Evolutionary conservation across 2,797 vertebrate species (phyloP).

Genomic region (Myripristis jacobus): DNA sequence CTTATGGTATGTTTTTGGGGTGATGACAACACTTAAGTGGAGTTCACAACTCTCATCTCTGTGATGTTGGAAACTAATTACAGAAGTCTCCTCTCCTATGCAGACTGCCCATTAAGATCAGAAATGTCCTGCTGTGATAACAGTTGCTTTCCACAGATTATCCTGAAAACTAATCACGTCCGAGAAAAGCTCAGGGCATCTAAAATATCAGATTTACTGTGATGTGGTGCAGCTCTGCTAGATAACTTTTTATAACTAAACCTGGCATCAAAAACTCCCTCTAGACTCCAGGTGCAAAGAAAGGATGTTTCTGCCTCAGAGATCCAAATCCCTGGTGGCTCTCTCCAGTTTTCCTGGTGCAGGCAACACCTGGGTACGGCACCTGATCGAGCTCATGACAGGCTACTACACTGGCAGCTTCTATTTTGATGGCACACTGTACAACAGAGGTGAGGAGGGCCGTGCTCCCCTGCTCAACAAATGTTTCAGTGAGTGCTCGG

Average conservation of each 20-base stretch:
- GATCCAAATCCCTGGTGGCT: conserved; percentile 91
- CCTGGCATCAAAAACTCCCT: conserved; percentile 39
- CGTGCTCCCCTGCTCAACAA: background rate
- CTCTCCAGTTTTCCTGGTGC: conserved; percentile 97
- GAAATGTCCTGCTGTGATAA: no score
- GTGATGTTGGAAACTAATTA: background rate
- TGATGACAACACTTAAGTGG: no score
- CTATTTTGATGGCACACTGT: conserved; percentile 95
- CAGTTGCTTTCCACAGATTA: no score
- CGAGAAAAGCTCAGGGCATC: background rate
- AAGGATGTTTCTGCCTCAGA: conserved; percentile 91
- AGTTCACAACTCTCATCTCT: no score
- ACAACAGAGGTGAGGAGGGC: conserved; percentile 90
- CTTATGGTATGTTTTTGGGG: no score
- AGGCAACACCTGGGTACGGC: conserved; percentile 96
- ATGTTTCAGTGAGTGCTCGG: conserved; percentile 2
- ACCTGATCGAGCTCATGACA: conserved; percentile 93
- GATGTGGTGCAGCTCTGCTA: conserved; percentile 8
- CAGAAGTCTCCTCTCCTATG: background rate
- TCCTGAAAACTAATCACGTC: no score
- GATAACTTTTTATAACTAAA: background rate
- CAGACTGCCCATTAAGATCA: no score
- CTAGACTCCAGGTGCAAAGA: conserved; percentile 96
- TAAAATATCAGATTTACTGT: conserved; percentile 4
- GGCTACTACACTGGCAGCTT: conserved; percentile 98